These are phyloP conservation scores for Phrixothrix hirtus DNA, from an alignment of 2,888 invertebrate species.

Conservation along the genomic window DNA sequence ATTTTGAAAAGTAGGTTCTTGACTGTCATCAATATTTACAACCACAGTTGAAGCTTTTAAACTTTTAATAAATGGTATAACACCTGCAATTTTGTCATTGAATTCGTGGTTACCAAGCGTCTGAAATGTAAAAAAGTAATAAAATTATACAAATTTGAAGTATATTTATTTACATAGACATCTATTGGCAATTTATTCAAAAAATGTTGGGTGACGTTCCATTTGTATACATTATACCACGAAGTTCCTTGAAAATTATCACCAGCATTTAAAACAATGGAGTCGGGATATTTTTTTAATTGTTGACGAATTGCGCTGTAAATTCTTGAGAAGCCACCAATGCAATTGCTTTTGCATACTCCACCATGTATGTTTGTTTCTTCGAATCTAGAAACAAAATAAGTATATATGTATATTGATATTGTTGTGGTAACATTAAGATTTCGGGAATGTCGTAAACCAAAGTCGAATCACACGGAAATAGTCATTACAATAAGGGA, in stretches of 20 bases:
- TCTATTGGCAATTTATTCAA: slow-evolving; percentile 77
- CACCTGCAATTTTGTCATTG: slow-evolving; percentile 72
- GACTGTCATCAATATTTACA: slow-evolving; percentile 72
- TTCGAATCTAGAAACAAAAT: slow-evolving; percentile 57
- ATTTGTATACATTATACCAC: slow-evolving; percentile 78
- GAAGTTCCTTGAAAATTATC: slow-evolving; percentile 82
- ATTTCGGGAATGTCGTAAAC: no score
- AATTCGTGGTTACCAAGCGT: slow-evolving; percentile 88
- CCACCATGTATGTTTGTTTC: slow-evolving; percentile 63
- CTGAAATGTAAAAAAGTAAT: slow-evolving; percentile 56
- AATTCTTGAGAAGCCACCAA: slow-evolving; percentile 72
- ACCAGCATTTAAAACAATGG: no score
- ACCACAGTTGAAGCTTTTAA: slow-evolving; percentile 70
- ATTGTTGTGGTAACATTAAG: no score
- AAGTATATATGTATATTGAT: no score
- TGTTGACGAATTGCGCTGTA: slow-evolving; percentile 61
- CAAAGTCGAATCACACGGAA: no score
- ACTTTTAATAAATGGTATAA: slow-evolving; percentile 70
- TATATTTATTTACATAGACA: slow-evolving; percentile 72
- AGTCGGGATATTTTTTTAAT: slow-evolving; percentile 56
- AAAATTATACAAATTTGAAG: not conserved
- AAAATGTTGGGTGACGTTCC: slow-evolving; percentile 74
- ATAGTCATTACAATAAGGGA: no score
- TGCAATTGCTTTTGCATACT: slow-evolving; percentile 64
- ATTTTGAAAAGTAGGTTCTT: slow-evolving; percentile 68